phyloP scores from a whole-genome alignment of 2,113 vertebrate genomes.

The Callocephalon fimbriatum region DNA sequence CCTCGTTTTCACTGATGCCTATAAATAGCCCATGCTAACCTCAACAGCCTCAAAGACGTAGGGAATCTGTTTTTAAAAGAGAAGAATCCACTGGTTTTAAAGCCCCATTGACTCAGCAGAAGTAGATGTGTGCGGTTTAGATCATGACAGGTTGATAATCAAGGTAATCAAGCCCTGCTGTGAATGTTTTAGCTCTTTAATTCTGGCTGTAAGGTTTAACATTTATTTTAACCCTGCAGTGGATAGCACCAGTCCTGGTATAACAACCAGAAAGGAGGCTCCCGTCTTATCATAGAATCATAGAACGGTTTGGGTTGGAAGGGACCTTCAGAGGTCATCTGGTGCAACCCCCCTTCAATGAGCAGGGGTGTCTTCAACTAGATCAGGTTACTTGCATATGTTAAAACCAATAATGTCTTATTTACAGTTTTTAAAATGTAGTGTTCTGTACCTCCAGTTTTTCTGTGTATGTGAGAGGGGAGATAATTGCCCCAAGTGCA shows the following conservation, averaged over 20 bases:
- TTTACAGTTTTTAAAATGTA: neutral
- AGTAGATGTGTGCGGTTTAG: neutral
- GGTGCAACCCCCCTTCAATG: neutral
- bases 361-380: neutral
- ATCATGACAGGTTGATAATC: neutral
- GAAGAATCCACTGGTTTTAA: neutral
- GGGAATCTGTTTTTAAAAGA: neutral
- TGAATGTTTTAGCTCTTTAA: neutral
- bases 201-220: neutral
- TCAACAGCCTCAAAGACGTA: neutral
- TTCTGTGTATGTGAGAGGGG: neutral
- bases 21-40: slow-evolving; percentile 35
- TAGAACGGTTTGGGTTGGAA: neutral
- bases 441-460: neutral
- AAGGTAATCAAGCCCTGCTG: neutral
- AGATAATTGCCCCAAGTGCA: neutral
- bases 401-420: neutral
- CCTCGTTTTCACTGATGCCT: neutral
- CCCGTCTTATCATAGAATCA: neutral
- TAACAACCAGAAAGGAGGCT: neutral
- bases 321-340: neutral
- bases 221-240: neutral
- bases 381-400: neutral
- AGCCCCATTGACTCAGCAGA: neutral
- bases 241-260: neutral